Base-by-base conservation (phyloP, 30 jellyfish, hydroid and myxozoan species). In the Rhopilema esculentum region DNA sequence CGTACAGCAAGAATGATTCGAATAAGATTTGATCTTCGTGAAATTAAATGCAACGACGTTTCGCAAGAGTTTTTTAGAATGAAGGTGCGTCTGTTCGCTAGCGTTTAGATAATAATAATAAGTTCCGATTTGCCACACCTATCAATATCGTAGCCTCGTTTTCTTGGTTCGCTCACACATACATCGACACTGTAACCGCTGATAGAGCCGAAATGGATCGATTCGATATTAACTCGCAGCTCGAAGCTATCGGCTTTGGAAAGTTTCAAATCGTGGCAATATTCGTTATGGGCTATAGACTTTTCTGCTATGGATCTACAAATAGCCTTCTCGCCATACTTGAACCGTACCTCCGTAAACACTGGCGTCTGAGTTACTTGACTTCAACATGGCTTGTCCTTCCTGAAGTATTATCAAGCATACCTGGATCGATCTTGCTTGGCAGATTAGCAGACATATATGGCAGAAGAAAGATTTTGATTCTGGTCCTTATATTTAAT, bases 381-480 rank as follows among this genome's bases (percentile, higher is more conserved):
- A 9, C 16, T 27, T 33, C 78, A 2, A 24, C 50, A 16, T 67
- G 40, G 49, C 27, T 67, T 49, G 49, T 67, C 7, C 33, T 26
- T 8, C 50, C 49, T 9, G 78, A 26, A 8, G 27, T 18, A 16
- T n/a, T 24, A 4, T 1, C 78, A 4, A 18, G 9, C 40, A 67
- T 67, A 26, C 9, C 31, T 8, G 27, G 50, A 4, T 67, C 78
- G 27, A 18, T 26, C 49, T 8, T 27, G 4, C n/a, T 76, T 0
- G 87, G 87, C 15, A 76, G 26, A 24, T 40, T 76, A 27, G 27
- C 87, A 15, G 87, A 76, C 61, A 49, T 9, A 52, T 76, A 20
- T 52, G 87, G 87, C 31, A 51, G 87, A 15, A 50, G 75, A 0
- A 49, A 26, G 22, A 9, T 72, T 17, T 15, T 76, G 87, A n/a